Evolutionary conservation across 2,113 vertebrate species (phyloP).

Genomic region (Centropus bengalensis): DNA sequence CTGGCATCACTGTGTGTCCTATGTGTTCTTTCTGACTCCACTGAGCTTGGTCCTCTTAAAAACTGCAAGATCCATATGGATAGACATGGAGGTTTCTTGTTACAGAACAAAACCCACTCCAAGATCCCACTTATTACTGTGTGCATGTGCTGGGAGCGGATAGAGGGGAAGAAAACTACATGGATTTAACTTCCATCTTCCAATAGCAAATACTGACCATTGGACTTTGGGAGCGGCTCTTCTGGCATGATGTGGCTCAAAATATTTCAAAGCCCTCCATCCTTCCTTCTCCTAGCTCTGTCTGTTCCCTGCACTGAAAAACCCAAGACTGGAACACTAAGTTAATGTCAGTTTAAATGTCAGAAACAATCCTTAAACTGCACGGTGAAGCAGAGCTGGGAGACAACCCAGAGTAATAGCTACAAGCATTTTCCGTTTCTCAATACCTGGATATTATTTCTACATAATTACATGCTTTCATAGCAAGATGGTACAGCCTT

Average conservation of each 20-base stretch:
- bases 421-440: background rate
- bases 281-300: background rate
- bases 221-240: background rate
- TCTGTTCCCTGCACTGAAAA: background rate
- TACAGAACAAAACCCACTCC: background rate
- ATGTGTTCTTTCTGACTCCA: background rate
- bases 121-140: background rate
- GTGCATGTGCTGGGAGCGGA: accelerated
- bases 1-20: background rate
- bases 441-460: background rate
- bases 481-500: background rate
- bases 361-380: background rate
- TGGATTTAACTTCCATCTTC: background rate
- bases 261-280: background rate
- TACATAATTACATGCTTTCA: background rate
- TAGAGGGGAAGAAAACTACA: background rate
- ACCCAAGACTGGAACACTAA: background rate
- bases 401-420: background rate
- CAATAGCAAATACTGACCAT: background rate
- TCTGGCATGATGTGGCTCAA: background rate
- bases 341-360: background rate
- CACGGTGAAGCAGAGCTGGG: background rate
- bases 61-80: background rate
- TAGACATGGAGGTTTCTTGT: background rate
- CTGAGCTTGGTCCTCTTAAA: background rate